phyloP scores from a whole-genome alignment of 1,140 invertebrate genomes.

The Dinothrombium tinctorium region DNA sequence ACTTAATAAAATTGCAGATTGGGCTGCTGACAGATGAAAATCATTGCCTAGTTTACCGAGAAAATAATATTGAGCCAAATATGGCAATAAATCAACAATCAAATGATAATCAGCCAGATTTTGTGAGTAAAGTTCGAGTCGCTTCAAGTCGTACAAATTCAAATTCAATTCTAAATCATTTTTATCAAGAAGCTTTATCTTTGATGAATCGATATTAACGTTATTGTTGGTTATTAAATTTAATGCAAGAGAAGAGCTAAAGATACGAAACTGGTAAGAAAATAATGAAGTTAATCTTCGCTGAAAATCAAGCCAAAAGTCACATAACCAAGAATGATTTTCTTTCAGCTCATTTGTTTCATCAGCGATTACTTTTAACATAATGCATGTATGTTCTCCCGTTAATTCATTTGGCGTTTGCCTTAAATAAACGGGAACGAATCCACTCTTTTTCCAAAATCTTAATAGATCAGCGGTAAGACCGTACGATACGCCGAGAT shows the following conservation, averaged over 20 bases:
- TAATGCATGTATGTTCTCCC: slow-evolving; percentile 93
- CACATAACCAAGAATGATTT: slow-evolving; percentile 8
- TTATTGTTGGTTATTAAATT: background rate
- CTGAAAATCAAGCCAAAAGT: slow-evolving; percentile 40
- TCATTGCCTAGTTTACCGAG: slow-evolving; percentile 34
- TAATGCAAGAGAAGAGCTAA: slow-evolving; percentile 39
- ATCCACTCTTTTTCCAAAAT: slow-evolving; percentile 70
- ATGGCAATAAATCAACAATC: slow-evolving; percentile 65
- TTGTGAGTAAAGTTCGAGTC: slow-evolving; percentile 67
- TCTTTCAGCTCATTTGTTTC: background rate
- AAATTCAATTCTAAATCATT: slow-evolving; percentile 42
- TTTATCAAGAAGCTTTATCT: slow-evolving; percentile 24
- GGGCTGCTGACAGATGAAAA: slow-evolving; percentile 45
- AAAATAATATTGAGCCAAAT: slow-evolving; percentile 54
- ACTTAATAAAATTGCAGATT: slow-evolving; percentile 64
- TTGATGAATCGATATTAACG: background rate
- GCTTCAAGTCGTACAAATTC: slow-evolving; percentile 57
- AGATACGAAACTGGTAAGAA: slow-evolving; percentile 43
- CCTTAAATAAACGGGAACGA: slow-evolving; percentile 74
- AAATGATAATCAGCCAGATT: slow-evolving; percentile 86
- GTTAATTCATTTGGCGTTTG: slow-evolving; percentile 62
- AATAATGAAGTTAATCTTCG: slow-evolving; percentile 48
- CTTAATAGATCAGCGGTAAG: slow-evolving; percentile 52
- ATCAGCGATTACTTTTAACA: slow-evolving; percentile 34
- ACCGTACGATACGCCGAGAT: slow-evolving; percentile 82